Percentiles rank a stretch among this genome's conserved stretches.
Evolutionary conservation across 2,113 vertebrate species (phyloP).

Genomic region (Ammodytes dubius): DNA sequence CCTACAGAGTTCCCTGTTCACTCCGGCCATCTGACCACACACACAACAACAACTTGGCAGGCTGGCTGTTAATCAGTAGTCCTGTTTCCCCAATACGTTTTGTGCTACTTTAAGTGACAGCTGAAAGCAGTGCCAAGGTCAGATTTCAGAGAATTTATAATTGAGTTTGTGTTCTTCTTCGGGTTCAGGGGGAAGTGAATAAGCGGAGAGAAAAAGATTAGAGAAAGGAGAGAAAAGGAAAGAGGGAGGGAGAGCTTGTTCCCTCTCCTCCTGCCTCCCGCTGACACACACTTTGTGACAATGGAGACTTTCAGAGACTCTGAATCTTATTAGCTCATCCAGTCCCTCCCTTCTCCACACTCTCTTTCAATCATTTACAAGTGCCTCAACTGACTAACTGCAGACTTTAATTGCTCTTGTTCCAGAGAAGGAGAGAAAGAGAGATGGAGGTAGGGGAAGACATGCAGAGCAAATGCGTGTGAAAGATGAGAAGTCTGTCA

Average conservation of each 20-base stretch:
- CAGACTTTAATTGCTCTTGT: constrained; percentile 53
- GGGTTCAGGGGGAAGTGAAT: constrained; percentile 24
- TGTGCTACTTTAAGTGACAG: constrained; percentile 50
- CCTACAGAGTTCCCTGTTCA: neutral
- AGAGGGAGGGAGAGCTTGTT: constrained; percentile 30
- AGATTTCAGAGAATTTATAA: constrained; percentile 55
- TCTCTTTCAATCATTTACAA: constrained; percentile 62
- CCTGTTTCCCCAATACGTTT: constrained; percentile 29
- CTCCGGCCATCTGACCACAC: constrained; percentile 52
- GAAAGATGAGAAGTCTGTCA: neutral
- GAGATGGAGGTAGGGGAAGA: neutral
- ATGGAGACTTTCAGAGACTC: constrained; percentile 51
- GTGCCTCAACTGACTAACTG: constrained; percentile 31
- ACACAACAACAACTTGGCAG: constrained; percentile 37
- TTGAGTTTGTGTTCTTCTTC: constrained; percentile 45
- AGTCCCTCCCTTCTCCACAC: constrained; percentile 45
- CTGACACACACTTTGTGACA: constrained; percentile 60
- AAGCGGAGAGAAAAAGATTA: neutral
- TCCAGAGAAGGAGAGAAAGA: constrained; percentile 20
- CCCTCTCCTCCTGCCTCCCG: constrained; percentile 43
- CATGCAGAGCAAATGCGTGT: neutral
- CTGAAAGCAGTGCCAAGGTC: constrained; percentile 37
- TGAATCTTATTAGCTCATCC: constrained; percentile 64
- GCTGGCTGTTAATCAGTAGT: constrained; percentile 52
- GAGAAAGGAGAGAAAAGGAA: constrained; percentile 13